These are phyloP conservation scores for Gymnoscopelus microlampas DNA, from an alignment of 2,797 vertebrate genomes.

Conservation along the genomic window DNA sequence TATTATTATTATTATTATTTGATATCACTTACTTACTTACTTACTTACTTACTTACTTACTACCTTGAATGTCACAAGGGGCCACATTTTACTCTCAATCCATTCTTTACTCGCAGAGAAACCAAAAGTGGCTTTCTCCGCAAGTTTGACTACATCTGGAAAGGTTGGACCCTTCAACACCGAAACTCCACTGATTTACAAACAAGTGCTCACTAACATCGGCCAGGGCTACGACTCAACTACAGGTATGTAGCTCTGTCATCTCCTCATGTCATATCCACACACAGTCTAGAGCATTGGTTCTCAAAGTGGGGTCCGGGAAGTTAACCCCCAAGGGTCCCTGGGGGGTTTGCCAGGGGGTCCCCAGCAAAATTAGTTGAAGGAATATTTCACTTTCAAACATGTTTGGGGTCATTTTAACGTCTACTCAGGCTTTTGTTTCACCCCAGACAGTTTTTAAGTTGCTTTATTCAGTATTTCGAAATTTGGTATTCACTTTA, in stretches of 20 bases:
- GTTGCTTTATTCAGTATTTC: too few relatives aligned
- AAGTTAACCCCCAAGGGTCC: too few relatives aligned
- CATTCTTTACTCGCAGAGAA: background rate
- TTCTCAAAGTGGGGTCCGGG: background rate
- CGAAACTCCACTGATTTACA: constrained; percentile 26
- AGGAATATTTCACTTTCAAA: too few relatives aligned
- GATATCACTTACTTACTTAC: too few relatives aligned
- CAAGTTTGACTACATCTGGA: constrained; percentile 2
- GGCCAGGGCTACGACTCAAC: constrained; percentile 2
- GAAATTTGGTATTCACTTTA: too few relatives aligned
- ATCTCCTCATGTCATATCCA: background rate
- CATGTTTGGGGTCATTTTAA: too few relatives aligned
- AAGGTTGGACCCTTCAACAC: constrained; percentile 4
- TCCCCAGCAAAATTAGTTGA: background rate
- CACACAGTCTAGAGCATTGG: background rate
- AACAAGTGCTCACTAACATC: background rate
- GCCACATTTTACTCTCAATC: background rate
- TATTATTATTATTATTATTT: too few relatives aligned
- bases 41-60: too few relatives aligned
- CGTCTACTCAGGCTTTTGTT: too few relatives aligned
- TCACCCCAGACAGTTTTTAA: too few relatives aligned
- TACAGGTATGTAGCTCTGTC: constrained; percentile 12
- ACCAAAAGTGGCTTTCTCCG: constrained; percentile 18
- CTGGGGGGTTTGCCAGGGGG: too few relatives aligned
- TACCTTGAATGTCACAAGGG: too few relatives aligned